These are phyloP conservation scores for Idris sp. DNA, from an alignment of 1,140 invertebrate species.

Conservation along the genomic window DNA sequence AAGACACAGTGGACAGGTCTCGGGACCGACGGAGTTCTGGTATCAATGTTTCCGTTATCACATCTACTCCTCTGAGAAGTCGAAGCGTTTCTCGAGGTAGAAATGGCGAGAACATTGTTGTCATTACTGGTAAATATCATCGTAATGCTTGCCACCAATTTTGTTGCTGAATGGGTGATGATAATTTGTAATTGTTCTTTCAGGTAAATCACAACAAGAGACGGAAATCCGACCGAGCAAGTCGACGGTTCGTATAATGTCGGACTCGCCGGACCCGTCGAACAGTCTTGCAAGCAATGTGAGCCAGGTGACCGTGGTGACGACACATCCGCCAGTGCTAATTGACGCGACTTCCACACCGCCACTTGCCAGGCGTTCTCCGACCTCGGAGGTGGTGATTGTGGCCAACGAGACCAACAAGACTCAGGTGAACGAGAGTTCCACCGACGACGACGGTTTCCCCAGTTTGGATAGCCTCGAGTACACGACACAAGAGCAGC, in stretches of 20 bases:
- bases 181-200: no score
- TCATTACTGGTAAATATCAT: slow-evolving; percentile 71
- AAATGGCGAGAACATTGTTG: slow-evolving; percentile 73
- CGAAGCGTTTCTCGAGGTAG: slow-evolving; percentile 67
- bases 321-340: slow-evolving; percentile 87
- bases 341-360: slow-evolving; percentile 78
- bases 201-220: slow-evolving; percentile 63
- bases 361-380: slow-evolving; percentile 68
- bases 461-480: slow-evolving; percentile 86
- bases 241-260: slow-evolving; percentile 81
- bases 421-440: slow-evolving; percentile 82
- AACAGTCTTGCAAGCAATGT: slow-evolving; percentile 85
- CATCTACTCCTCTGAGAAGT: slow-evolving; percentile 73
- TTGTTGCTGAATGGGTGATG: no score
- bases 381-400: slow-evolving; percentile 84
- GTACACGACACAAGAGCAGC: slow-evolving; percentile 80
- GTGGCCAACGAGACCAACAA: slow-evolving; percentile 87
- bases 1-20: slow-evolving; percentile 62
- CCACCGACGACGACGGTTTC: slow-evolving; percentile 84
- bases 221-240: slow-evolving; percentile 75
- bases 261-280: slow-evolving; percentile 79
- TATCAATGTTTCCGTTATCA: slow-evolving; percentile 75
- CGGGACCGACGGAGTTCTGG: slow-evolving; percentile 51
- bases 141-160: no score
- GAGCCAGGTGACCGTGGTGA: slow-evolving; percentile 88